These are phyloP conservation scores for Mimas tiliae DNA, from an alignment of 2,888 invertebrate genomes.

Conservation along the genomic window DNA sequence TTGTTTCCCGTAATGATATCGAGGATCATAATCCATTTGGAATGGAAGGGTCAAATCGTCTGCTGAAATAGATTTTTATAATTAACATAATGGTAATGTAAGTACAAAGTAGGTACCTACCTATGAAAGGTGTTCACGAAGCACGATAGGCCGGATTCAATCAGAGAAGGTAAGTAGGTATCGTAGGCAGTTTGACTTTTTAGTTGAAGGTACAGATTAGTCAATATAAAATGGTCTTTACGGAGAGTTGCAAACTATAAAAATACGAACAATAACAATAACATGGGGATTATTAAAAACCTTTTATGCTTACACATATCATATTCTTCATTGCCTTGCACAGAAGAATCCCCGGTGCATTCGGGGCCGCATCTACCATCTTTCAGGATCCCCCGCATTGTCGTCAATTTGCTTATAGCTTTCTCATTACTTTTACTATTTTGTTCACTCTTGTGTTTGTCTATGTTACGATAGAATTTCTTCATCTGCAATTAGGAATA, in stretches of 20 bases:
- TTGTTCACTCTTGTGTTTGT: conserved; percentile 76
- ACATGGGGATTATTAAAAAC: too few species aligned
- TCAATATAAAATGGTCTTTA: too few species aligned
- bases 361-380: conserved; percentile 75
- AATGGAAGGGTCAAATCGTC: conserved; percentile 63
- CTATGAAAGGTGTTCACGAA: too few species aligned
- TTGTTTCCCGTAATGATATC: conserved; percentile 65
- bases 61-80: conserved; percentile 40
- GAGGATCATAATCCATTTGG: conserved; percentile 65
- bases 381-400: conserved; percentile 75
- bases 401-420: conserved; percentile 70
- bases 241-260: too few species aligned
- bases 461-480: conserved; percentile 76
- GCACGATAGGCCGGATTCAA: too few species aligned
- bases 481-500: conserved; percentile 60
- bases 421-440: conserved; percentile 64
- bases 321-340: conserved; percentile 60
- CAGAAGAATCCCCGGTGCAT: conserved; percentile 74
- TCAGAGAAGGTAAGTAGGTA: too few species aligned
- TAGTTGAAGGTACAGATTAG: too few species aligned
- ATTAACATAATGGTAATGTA: not conserved
- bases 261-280: too few species aligned
- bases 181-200: too few species aligned
- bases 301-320: conserved; percentile 12
- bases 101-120: too few species aligned